These are phyloP conservation scores for Malurus melanocephalus DNA, from an alignment of 2,113 vertebrate genomes.

Conservation along the genomic window DNA sequence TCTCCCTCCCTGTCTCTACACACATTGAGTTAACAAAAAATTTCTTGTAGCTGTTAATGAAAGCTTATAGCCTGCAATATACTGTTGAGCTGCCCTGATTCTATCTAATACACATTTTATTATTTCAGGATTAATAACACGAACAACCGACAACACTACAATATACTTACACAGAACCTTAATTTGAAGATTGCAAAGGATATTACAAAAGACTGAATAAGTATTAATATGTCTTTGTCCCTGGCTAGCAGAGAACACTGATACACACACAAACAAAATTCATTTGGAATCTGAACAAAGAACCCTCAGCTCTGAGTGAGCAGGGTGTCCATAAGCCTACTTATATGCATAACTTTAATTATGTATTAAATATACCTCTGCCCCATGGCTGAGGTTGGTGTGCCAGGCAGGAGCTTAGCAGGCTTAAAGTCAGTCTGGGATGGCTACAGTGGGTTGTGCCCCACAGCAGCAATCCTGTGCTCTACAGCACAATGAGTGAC, in stretches of 20 bases:
- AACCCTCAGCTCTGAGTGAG: neutral
- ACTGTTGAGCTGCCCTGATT: conserved; percentile 51
- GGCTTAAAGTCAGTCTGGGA: neutral
- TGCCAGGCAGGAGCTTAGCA: neutral
- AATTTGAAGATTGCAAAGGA: conserved; percentile 59
- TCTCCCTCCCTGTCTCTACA: neutral
- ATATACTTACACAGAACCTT: conserved; percentile 53
- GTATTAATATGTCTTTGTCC: conserved; percentile 55
- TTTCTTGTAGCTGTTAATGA: conserved; percentile 58
- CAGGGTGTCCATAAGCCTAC: neutral
- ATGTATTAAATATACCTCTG: neutral
- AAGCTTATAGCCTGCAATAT: conserved; percentile 62
- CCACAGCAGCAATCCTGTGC: neutral
- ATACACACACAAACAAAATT: conserved; percentile 48
- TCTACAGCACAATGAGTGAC: rapidly evolving
- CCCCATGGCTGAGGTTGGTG: neutral
- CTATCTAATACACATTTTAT: conserved; percentile 67
- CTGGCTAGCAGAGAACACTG: neutral
- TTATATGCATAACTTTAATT: neutral
- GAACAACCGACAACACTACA: conserved; percentile 45
- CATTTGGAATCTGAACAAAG: conserved; percentile 38
- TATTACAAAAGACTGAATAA: conserved; percentile 57
- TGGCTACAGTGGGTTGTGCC: neutral
- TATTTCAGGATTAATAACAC: conserved; percentile 65
- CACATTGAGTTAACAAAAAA: conserved; percentile 51